These are phyloP conservation scores for Aleadryas rufinucha DNA, from an alignment of 2,113 vertebrate species.

Conservation along the genomic window DNA sequence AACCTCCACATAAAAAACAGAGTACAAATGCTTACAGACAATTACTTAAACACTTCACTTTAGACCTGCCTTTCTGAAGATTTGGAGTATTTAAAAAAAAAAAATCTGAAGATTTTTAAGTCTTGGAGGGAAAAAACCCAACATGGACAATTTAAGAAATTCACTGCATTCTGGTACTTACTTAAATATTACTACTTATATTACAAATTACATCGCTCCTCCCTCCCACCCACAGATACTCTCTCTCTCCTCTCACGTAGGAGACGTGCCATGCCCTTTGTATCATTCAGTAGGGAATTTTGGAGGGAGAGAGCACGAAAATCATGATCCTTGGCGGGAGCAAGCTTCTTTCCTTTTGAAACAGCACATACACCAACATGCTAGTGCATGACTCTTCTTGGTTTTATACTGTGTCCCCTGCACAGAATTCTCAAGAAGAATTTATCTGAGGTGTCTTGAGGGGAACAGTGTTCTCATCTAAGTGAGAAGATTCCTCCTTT, in stretches of 20 bases:
- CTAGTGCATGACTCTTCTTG: neutral
- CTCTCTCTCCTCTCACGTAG: neutral
- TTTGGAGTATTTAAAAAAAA: neutral
- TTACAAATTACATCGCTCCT: neutral
- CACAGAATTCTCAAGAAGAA: neutral
- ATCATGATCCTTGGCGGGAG: neutral
- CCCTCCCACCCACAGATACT: neutral
- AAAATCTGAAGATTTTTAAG: neutral
- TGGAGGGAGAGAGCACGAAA: neutral
- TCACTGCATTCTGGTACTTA: neutral
- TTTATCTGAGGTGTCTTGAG: neutral
- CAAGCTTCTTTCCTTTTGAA: neutral
- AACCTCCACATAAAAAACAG: neutral
- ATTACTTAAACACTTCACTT: neutral
- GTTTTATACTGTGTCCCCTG: neutral
- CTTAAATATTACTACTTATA: neutral
- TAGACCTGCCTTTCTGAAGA: neutral
- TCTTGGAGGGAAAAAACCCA: neutral
- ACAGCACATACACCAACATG: neutral
- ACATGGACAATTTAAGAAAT: neutral
- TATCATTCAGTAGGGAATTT: neutral
- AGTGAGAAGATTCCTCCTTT: neutral
- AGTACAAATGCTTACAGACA: neutral
- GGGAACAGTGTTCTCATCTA: neutral
- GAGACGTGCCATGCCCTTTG: neutral